Evolutionary conservation across 2,113 vertebrate genomes (phyloP).

Genomic region (Lates calcarifer): DNA sequence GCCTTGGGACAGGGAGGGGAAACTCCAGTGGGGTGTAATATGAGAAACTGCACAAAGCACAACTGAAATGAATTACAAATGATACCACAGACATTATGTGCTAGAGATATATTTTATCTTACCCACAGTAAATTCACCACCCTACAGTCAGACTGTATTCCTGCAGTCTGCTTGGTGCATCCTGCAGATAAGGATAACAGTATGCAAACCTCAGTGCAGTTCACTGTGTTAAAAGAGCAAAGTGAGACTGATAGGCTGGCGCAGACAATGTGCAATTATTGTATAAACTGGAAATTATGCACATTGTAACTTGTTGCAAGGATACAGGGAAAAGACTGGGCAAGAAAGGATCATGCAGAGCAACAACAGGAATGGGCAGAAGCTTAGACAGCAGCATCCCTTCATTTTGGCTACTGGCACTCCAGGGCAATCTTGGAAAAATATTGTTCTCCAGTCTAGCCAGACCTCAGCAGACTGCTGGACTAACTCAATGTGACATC

Average conservation of each 20-base stretch:
- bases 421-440: slow-evolving; percentile 76
- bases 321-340: neutral
- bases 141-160: slow-evolving; percentile 23
- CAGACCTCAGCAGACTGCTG: slow-evolving; percentile 63
- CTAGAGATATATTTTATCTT: slow-evolving; percentile 28
- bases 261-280: slow-evolving; percentile 15
- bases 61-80: slow-evolving; percentile 55
- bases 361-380: slow-evolving; percentile 30
- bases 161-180: slow-evolving; percentile 45
- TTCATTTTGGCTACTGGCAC: slow-evolving; percentile 49
- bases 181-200: slow-evolving; percentile 63
- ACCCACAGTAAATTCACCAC: slow-evolving; percentile 35
- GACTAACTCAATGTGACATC: slow-evolving; percentile 78
- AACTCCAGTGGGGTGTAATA: slow-evolving; percentile 28
- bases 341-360: slow-evolving; percentile 9
- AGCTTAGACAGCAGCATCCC: slow-evolving; percentile 46
- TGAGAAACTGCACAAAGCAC: slow-evolving; percentile 41
- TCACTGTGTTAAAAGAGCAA: neutral
- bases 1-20: slow-evolving; percentile 25
- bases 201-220: slow-evolving; percentile 37
- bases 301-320: slow-evolving; percentile 11
- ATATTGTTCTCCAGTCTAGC: slow-evolving; percentile 80
- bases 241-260: neutral
- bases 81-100: slow-evolving; percentile 26
- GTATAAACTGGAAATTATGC: slow-evolving; percentile 22